Evolutionary conservation across 2,113 vertebrate species (phyloP).

Genomic region (Strigops habroptila): DNA sequence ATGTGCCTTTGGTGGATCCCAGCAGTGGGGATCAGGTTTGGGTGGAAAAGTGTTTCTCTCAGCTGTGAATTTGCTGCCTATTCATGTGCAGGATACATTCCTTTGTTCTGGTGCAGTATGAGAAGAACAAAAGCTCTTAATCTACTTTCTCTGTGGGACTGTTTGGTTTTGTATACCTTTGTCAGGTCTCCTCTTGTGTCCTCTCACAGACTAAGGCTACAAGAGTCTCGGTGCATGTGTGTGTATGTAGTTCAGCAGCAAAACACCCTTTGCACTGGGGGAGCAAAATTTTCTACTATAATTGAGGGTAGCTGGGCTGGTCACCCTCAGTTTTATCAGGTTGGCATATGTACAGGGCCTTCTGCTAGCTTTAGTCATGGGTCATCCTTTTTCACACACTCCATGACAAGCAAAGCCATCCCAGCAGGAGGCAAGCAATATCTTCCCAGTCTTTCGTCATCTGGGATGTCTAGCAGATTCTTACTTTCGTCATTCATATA

Average conservation of each 20-base stretch:
- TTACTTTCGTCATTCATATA: background rate
- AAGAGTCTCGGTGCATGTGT: background rate
- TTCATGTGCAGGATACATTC: background rate
- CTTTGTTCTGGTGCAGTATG: background rate
- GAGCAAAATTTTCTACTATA: background rate
- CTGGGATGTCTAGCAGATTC: background rate
- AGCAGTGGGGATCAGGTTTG: background rate
- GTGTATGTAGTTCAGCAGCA: background rate
- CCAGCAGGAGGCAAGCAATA: background rate
- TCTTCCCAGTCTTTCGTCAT: background rate
- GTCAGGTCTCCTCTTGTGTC: background rate
- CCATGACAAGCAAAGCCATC: background rate
- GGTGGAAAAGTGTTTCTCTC: background rate
- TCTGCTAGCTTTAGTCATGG: background rate
- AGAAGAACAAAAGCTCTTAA: background rate
- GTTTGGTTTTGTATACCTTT: background rate
- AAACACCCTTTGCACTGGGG: background rate
- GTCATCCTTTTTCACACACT: background rate
- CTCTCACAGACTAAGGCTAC: background rate
- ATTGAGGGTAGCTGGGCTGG: background rate
- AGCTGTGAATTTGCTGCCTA: background rate
- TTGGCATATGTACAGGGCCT: background rate
- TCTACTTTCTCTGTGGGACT: background rate
- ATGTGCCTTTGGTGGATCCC: rapidly evolving
- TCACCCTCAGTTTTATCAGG: background rate